Base-by-base conservation (phyloP, 2,888 invertebrate genomes). In the Erebia epiphron region DNA sequence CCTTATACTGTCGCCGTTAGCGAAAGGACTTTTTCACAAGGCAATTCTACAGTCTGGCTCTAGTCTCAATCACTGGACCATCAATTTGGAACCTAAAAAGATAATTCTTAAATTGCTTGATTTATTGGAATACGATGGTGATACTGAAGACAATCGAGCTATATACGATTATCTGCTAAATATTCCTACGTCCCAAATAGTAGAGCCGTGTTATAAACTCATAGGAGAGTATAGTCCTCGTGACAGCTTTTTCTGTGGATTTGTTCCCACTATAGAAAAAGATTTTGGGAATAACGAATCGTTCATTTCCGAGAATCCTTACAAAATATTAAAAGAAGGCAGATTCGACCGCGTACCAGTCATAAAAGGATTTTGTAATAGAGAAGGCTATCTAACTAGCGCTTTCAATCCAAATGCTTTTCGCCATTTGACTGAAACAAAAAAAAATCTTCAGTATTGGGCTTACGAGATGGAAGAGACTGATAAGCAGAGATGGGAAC, bases 311-410 rank as follows among this genome's bases (percentile, higher is more conserved):
- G 74, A 77, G 2, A 73, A 49, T 86, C 95, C 77, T 74, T 95
- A 80, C 76, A 90, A 79, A 26, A 65, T 90, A 46, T 70, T 94
- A 62, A 85, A 86, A 72, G 79, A 85, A 65, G 87, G 86, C 14
- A 81, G 83, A 52, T 85, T 88, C 62, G 78, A 83, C 9, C 80
- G 83, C 26, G 89, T 94, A 26, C 93, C 94, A 0, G 76, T 89
- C 1, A 84, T 94, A 18, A 88, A 90, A 82, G 94, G 94, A 18
- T 93, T 93, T 74, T 92, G 89, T 71, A 84, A 87, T 1, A 84
- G 81, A 2, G 94, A 94, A 79, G 94, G 94, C 1, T 79, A 88
- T 13, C 77, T 89, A 26, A 86, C 88, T 78, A 73, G 67, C 26
- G 50, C 77, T 62, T 73, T 81, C 41, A 83, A 82, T 68, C 78